A percentile compares a stretch with the other conserved stretches of the same genome.
Conservation (phyloP, 2,113 vertebrate genomes). For the Merops nubicus region DNA sequence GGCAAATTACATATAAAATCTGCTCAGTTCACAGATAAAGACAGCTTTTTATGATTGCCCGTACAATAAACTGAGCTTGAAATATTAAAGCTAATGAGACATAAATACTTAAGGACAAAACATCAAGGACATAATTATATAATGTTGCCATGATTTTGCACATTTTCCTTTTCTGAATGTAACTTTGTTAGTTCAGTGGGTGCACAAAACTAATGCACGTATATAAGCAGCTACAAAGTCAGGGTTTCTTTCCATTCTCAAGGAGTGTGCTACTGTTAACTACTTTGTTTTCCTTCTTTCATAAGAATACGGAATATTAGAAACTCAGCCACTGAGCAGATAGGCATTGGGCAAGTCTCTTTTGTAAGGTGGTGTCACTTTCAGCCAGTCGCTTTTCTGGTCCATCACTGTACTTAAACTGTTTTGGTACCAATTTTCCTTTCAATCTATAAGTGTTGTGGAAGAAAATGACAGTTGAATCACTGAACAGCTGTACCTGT, state of each 20-base stretch:
- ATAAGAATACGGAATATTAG: background rate
- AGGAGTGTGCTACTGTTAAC: background rate
- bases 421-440: background rate
- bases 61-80: background rate
- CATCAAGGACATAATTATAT: background rate
- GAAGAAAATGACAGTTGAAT: slow-evolving; percentile 46
- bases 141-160: background rate
- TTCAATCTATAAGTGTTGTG: slow-evolving; percentile 36
- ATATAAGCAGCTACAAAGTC: background rate
- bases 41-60: slow-evolving; percentile 13
- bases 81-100: slow-evolving; percentile 24
- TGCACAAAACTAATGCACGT: background rate
- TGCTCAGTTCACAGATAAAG: background rate
- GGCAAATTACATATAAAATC: background rate
- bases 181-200: background rate
- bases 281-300: background rate
- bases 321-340: background rate
- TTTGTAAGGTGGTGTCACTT: background rate
- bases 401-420: slow-evolving; percentile 61
- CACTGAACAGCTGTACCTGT: slow-evolving; percentile 56
- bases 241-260: background rate
- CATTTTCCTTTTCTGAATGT: background rate
- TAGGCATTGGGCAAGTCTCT: background rate
- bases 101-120: slow-evolving; percentile 19
- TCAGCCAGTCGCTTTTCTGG: slow-evolving; percentile 5